Base-by-base conservation (phyloP, 2,113 vertebrate genomes). In the Sisor rabdophorus region DNA sequence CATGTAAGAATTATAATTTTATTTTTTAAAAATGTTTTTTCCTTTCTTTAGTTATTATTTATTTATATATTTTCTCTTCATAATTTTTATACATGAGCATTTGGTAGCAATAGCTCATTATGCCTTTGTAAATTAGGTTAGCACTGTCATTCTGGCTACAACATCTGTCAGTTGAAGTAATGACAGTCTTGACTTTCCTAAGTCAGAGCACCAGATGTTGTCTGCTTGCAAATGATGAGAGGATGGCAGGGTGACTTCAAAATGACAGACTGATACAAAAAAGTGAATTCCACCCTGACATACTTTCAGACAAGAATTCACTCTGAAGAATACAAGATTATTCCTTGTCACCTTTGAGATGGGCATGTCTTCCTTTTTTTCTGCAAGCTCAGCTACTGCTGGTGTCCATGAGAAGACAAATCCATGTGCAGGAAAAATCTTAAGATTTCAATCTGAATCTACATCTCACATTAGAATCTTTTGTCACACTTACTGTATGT, bases 51-150 rank as follows among this genome's bases (percentile, higher is more conserved):
- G 8, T 44, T 44, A 67, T 22, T 48, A 4, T 50, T 15, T 70
- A 36, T 40, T 26, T 26, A 24, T 63, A 61, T 36, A 24, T 52
- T 60, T 50, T 76, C 63, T 74, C 48, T 58, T 69, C 77, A 71
- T 19, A 1, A 56, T 56, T 69, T 50, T 56, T 28, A 48, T 47
- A 55, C 76, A 77, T 20, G 40, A 71, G 63, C 71, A 76, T 84
- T 78, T 75, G 65, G 75, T 60, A 61, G 58, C 69, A 71, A 69
- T 79, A n/a, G 44, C 20, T 70, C 16, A 54, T 24, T 69, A 83
- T 61, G 78, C 82, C 82, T 79, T 83, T 77, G 82, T 82, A 76
- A 80, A 86, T 81, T 76, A 73, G 72, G 83, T 82, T 71, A 81
- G 78, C 73, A 84, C 75, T 47, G 67, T 36, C 68, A 77, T 76